A percentile compares a stretch with the other conserved stretches of the same genome.
These are phyloP conservation scores for Dynastes hyllus DNA, from an alignment of 2,888 invertebrate species.

Conservation along the genomic window DNA sequence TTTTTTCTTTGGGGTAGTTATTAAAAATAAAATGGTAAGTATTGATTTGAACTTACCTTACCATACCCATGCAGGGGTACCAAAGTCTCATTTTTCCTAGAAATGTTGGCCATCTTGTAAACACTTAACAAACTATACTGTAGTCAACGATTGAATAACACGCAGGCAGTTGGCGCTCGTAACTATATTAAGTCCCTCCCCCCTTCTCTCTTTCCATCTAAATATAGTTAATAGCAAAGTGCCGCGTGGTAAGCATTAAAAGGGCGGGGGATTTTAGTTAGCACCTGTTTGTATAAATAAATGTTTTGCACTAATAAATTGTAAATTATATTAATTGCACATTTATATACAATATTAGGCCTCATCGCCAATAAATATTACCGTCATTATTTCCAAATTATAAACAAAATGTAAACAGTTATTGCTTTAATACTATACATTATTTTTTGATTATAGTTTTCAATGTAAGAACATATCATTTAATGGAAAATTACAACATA, in stretches of 20 bases:
- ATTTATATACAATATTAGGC: neutral
- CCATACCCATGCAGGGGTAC: slow-evolving; percentile 50
- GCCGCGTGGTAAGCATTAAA: neutral
- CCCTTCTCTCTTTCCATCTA: neutral
- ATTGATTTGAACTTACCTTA: slow-evolving; percentile 48
- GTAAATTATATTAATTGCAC: neutral
- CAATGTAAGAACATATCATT: too few species aligned
- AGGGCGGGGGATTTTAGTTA: slow-evolving; percentile 12
- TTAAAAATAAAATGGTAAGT: neutral
- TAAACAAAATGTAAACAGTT: too few species aligned
- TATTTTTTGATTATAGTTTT: too few species aligned
- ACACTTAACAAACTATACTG: slow-evolving; percentile 42
- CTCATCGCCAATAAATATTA: neutral
- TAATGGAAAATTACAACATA: too few species aligned
- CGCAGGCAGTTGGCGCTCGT: slow-evolving; percentile 13
- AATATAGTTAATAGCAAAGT: slow-evolving; percentile 33
- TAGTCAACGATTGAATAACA: slow-evolving; percentile 42
- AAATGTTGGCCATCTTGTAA: slow-evolving; percentile 48
- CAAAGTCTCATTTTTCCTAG: slow-evolving; percentile 51
- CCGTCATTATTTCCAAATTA: too few species aligned
- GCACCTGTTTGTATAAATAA: slow-evolving; percentile 20
- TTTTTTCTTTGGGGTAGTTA: neutral
- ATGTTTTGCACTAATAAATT: neutral
- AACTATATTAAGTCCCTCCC: neutral
- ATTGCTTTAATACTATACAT: too few species aligned